Conservation (phyloP, 30 jellyfish, hydroid and myxozoan genomes). For the Turritopsis dohrnii region DNA sequence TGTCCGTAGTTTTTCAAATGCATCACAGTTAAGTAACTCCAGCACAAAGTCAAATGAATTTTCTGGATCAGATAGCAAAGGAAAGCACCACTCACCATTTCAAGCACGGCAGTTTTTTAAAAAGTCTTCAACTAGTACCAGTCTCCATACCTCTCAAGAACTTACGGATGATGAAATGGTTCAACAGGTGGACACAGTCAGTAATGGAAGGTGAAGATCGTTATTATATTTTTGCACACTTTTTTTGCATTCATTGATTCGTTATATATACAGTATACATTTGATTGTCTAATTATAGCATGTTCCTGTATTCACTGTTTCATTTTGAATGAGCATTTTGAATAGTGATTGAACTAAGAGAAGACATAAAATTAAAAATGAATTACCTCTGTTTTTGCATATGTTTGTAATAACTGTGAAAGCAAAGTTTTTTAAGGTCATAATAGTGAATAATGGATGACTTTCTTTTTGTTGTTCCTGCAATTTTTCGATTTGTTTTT, state of each 20-base stretch:
- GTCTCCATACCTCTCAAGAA: slow-evolving; percentile 2
- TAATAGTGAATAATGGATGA: too few species aligned
- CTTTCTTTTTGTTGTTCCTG: too few species aligned
- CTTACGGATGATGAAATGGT: not conserved
- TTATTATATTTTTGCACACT: not conserved
- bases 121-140: not conserved
- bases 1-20: not conserved
- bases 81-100: not conserved
- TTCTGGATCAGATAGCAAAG: not conserved
- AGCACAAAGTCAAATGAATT: slow-evolving; percentile 5
- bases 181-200: not conserved
- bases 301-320: too few species aligned
- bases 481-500: too few species aligned
- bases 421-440: too few species aligned
- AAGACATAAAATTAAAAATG: too few species aligned
- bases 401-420: too few species aligned
- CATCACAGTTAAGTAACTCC: not conserved
- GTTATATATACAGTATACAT: too few species aligned
- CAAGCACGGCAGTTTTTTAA: not conserved
- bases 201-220: not conserved
- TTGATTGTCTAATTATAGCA: too few species aligned
- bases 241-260: not conserved
- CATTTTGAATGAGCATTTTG: too few species aligned
- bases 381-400: too few species aligned
- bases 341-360: too few species aligned